Evolutionary conservation across 2,113 vertebrate species (phyloP).

Genomic region (Willisornis vidua): DNA sequence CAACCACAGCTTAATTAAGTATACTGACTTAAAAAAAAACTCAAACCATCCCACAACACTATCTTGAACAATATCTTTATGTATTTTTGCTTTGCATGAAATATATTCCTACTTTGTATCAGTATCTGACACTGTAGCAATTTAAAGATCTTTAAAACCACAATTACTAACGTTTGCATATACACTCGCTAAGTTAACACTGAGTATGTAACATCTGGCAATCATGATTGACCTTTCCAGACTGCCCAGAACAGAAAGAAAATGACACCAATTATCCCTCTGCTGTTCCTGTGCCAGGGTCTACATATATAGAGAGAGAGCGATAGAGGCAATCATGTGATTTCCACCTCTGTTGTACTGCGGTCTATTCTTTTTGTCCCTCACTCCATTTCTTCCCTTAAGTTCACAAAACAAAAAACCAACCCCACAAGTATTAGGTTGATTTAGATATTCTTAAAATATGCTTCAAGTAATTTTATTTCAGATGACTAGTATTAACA

Average conservation of each 20-base stretch:
- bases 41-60: not conserved
- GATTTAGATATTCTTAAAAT: not conserved
- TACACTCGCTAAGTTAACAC: not conserved
- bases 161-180: not conserved
- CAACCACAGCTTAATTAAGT: not conserved
- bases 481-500: not conserved
- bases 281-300: not conserved
- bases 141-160: not conserved
- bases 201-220: not conserved
- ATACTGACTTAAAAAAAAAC: not conserved
- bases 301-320: not conserved
- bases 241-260: not conserved
- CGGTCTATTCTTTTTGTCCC: not conserved
- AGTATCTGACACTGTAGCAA: not conserved
- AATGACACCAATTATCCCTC: not conserved
- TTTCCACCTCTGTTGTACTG: not conserved
- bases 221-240: not conserved
- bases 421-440: not conserved
- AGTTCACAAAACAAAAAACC: not conserved
- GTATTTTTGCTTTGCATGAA: not conserved
- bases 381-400: not conserved
- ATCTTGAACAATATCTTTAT: not conserved
- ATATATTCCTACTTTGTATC: not conserved
- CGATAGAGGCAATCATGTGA: not conserved
- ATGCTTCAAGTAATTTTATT: not conserved